Evolutionary conservation across 2,888 invertebrate species (phyloP), one percentile per base, ranked within the genome.

Genomic region (Desoria tigrina): DNA sequence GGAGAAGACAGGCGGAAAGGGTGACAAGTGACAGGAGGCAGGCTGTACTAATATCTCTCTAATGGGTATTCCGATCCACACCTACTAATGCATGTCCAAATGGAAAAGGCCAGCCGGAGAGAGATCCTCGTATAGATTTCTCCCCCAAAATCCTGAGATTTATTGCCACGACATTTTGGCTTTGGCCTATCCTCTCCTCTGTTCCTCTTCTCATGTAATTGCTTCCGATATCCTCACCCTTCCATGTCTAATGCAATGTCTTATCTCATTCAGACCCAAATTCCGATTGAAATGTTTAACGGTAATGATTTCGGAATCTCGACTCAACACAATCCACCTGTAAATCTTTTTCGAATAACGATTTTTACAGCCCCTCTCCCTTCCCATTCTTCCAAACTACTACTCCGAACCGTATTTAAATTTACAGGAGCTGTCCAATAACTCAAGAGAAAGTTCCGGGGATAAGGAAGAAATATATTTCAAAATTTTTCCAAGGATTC

Each of bases 151-250:
- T 18, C 45, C 28, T 14, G 27, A 58, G 58, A 58, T 58, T 58
- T 58, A 58, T 58, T 24, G 49, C 16, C 18, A 45, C 58, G 42
- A 58, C 58, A 58, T 42, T 58, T 49, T 45, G 51, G 51, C 45
- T 42, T 58, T 57, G 32, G 51, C 26, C 27, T 51, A n/a, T n/a
- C n/a, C 26, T 32, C 39, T 37, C 42, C 42, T 32, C 32, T 32
- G 32, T 28, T 32, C 26, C 7, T 58, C 42, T 42, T 42, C 18
- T 27, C 58, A 42, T 27, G 58, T 58, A 58, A 58, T 58, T 58
- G 58, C 58, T 58, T 45, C 18, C 42, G 58, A 58, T 58, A 42
- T 58, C 49, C 49, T 51, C 37, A 45, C 58, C 42, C 45, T 27
- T 23, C 45, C 42, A n/a, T 24, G 45, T 28, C 49, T 58, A 45